These are phyloP conservation scores for Mesorhabditis spiculigera DNA, from an alignment of 2,888 invertebrate genomes.

Conservation along the genomic window DNA sequence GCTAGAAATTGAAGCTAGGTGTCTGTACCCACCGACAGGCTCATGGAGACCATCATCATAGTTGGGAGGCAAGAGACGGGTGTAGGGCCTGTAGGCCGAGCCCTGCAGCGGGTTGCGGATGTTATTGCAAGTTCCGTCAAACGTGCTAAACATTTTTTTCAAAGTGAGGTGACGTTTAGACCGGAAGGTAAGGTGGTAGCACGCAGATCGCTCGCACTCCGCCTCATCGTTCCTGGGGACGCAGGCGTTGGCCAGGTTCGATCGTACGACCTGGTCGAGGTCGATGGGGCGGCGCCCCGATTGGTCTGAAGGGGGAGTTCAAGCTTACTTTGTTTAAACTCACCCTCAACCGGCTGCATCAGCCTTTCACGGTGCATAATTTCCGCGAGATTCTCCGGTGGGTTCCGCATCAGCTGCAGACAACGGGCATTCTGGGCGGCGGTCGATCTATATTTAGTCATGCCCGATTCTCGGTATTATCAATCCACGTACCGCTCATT, in stretches of 20 bases:
- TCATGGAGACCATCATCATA: constrained; percentile 54
- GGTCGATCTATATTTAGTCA: background rate
- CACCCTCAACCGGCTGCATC: background rate
- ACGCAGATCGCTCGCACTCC: constrained; percentile 53
- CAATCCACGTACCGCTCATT: background rate
- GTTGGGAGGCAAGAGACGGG: constrained; percentile 39
- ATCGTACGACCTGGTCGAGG: constrained; percentile 46
- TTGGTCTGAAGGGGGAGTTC: constrained; percentile 22
- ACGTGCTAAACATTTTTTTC: constrained; percentile 70
- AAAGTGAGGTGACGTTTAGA: background rate
- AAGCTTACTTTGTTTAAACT: background rate
- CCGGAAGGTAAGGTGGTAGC: constrained; percentile 51
- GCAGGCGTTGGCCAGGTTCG: constrained; percentile 55
- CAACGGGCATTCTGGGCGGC: background rate
- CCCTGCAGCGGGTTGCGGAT: constrained; percentile 83
- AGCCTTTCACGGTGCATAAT: background rate
- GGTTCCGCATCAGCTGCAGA: background rate
- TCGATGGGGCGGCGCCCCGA: constrained; percentile 38
- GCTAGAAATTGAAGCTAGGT: background rate
- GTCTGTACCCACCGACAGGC: constrained; percentile 42
- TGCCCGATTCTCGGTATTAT: background rate
- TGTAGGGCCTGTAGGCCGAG: constrained; percentile 75
- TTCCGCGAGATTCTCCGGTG: background rate
- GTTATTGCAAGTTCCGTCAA: constrained; percentile 94
- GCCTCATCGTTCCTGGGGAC: constrained; percentile 54